These are phyloP conservation scores for Seriola rivoliana DNA, from an alignment of 2,113 vertebrate genomes.

Conservation along the genomic window DNA sequence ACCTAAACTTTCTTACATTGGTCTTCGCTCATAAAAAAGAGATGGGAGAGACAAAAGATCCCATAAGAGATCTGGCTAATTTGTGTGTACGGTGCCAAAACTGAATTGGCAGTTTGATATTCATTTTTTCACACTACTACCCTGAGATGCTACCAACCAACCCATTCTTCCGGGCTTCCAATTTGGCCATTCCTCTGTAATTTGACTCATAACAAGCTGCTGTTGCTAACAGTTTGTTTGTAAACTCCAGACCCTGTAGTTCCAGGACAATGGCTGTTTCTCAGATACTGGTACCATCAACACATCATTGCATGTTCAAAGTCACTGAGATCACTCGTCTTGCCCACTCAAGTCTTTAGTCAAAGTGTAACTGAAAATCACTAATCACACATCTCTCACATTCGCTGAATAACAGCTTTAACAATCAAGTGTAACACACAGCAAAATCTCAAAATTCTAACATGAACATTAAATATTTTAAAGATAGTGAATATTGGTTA, in stretches of 20 bases:
- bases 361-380: too few relatives aligned
- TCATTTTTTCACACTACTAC: background rate
- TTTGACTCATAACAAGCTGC: too few relatives aligned
- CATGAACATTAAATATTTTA: background rate
- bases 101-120: background rate
- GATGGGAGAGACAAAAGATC: background rate
- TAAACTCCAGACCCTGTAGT: too few relatives aligned
- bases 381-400: too few relatives aligned
- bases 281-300: background rate
- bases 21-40: too few relatives aligned
- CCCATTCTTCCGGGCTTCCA: background rate
- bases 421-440: background rate
- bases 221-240: too few relatives aligned
- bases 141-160: background rate
- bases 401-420: background rate
- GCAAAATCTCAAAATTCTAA: background rate
- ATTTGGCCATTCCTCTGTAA: background rate
- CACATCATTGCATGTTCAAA: background rate
- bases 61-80: background rate
- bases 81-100: background rate
- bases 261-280: background rate
- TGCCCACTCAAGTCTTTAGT: too few relatives aligned
- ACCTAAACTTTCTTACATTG: too few relatives aligned
- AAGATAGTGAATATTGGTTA: background rate
- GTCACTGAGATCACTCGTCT: too few relatives aligned